Percentiles rank a stretch among this genome's conserved stretches.
Conservation (phyloP, 2,888 invertebrate genomes). For the Flexamia atlantica region DNA sequence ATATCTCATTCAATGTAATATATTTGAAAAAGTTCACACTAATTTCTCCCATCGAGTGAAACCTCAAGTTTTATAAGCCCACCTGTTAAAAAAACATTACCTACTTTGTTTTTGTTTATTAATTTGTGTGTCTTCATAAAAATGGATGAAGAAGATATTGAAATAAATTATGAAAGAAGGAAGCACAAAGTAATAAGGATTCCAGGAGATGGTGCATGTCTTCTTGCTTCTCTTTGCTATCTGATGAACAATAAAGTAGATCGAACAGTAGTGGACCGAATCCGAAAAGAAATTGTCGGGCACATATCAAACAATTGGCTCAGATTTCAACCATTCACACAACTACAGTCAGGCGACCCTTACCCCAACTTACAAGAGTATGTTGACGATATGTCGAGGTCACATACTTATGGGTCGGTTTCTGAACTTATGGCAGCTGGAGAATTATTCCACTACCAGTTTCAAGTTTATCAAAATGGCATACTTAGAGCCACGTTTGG, state of each 20-base stretch:
- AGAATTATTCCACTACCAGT: neutral
- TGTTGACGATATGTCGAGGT: neutral
- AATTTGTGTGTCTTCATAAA: too few relatives aligned
- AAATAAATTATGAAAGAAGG: neutral
- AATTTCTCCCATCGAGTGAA: too few relatives aligned
- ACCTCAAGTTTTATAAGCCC: too few relatives aligned
- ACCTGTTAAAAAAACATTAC: too few relatives aligned
- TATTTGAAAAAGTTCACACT: too few relatives aligned
- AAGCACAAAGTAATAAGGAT: neutral
- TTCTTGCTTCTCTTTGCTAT: neutral
- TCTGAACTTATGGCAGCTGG: conserved; percentile 14
- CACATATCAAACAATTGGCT: conserved; percentile 11
- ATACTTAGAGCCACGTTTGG: neutral
- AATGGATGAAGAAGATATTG: neutral
- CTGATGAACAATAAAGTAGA: neutral
- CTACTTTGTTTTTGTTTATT: too few relatives aligned
- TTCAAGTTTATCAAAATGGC: conserved; percentile 13
- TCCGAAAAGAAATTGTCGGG: neutral
- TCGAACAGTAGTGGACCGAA: neutral
- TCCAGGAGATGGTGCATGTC: neutral
- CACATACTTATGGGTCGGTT: neutral
- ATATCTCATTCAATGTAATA: too few relatives aligned
- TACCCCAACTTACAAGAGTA: neutral
- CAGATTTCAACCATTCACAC: neutral
- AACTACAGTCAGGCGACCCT: neutral